Evolutionary conservation across 2,113 vertebrate genomes (phyloP), one percentile per base, ranked within the genome.

Genomic region (Aldabrachelys gigantea): DNA sequence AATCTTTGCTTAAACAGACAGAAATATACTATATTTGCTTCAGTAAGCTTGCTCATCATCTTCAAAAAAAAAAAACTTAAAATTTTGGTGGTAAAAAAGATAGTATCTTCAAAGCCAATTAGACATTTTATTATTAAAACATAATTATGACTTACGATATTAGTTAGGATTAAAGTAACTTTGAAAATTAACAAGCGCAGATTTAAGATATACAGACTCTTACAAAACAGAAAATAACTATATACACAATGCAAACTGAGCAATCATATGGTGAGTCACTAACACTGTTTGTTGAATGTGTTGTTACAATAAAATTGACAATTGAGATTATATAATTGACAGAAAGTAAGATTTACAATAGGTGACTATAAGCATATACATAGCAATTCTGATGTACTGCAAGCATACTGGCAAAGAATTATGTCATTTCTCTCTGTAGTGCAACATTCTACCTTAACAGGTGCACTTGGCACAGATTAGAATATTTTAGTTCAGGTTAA

Each of bases 221-320:
- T 87, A 80, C 85, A 24, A 57, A 79, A 90, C 38, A 57, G 38
- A 54, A 92, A 93, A 41, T 56, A 24, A 76, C 84, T 54, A 72
- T 65, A 16, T 85, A 95, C 49, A 85, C 57, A 95, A 87, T 62
- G 78, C 25, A 85, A 89, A 91, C 59, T 75, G 52, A 82, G 57
- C 76, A 90, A 53, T 88, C 49, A 54, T 87, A n/a, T 2, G 2
- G 35, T 90, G 69, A 47, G 75, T 92, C 49, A 92, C 82, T 54
- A 41, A 91, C 93, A 62, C n/a, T 72, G 49, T 47, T 96, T 94
- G 95, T 49, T 91, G 29, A 95, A 93, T 29, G 84, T 10, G 49
- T 59, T 79, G 79, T 72, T 84, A 50, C 38, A 88, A 49, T 65
- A 54, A 87, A 90, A 96, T 9, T 72, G 49, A 91, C 90, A 89